Conservation (phyloP, 2,888 invertebrate species). For the Meiosimyza platycephala region DNA sequence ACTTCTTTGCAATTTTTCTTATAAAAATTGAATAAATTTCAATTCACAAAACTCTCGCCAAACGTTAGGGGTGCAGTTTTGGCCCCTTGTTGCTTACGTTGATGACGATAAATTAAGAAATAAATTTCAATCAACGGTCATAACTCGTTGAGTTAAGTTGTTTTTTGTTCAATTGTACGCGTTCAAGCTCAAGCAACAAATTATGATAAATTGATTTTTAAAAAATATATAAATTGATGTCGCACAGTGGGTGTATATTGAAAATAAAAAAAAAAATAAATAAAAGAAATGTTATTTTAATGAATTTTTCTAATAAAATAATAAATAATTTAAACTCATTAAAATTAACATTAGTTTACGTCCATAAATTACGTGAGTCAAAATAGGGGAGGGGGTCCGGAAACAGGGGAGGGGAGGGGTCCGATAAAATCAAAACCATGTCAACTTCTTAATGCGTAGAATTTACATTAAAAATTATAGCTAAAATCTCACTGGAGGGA, state of each 20-base stretch:
- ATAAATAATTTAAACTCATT: too few species aligned
- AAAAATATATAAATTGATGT: slow-evolving; percentile 17
- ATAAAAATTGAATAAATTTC: slow-evolving; percentile 34
- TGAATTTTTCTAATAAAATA: neutral
- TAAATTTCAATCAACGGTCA: slow-evolving; percentile 62
- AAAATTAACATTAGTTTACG: too few species aligned
- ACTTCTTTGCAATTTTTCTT: slow-evolving; percentile 16
- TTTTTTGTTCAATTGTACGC: slow-evolving; percentile 44
- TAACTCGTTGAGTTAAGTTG: slow-evolving; percentile 53
- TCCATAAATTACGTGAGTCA: too few species aligned
- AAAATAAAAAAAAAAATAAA: neutral
- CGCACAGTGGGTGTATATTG: slow-evolving; percentile 16
- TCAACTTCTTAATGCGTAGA: too few species aligned
- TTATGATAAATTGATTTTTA: slow-evolving; percentile 44
- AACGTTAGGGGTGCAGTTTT: slow-evolving; percentile 1
- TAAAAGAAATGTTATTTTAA: too few species aligned
- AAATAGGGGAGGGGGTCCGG: too few species aligned
- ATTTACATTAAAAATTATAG: too few species aligned
- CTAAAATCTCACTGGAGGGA: too few species aligned
- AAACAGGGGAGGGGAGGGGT: too few species aligned
- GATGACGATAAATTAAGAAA: slow-evolving; percentile 64
- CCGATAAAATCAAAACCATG: too few species aligned
- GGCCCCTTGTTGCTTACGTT: neutral
- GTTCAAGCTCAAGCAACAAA: slow-evolving; percentile 45
- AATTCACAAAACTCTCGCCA: slow-evolving; percentile 8